Evolutionary conservation across 2,888 invertebrate species (phyloP), one percentile per base, ranked within the genome.

Genomic region (Erpobdella octoculata): DNA sequence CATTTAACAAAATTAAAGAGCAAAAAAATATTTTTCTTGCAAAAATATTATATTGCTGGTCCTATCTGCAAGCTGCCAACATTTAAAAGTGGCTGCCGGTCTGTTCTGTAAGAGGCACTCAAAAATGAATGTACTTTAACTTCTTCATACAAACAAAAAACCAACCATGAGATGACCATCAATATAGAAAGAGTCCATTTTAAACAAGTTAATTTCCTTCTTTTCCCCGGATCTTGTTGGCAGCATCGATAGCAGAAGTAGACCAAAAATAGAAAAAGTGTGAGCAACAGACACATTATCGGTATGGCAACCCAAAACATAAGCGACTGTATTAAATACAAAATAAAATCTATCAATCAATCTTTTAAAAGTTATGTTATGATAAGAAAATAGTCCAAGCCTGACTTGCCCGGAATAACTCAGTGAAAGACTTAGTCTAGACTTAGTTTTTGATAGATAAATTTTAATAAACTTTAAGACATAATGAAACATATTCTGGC

Each of bases 211-310:
- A 93, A 91, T 74, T 92, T 91, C 71, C 92, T 88, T 77, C 92
- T 91, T 84, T 92, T 92, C 41, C 76, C 74, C 6, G 74, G 73
- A 25, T 78, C 76, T 79, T 92, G 88, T 86, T 93, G 93, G 87
- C 94, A 94, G 86, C 95, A 95, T 85, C 94, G 88, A 80, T 93
- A 92, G 84, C 94, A 89, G 82, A 95, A 88, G 86, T 94, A 95
- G 79, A 94, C 89, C 77, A 94, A 88, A 78, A 95, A 87, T 70
- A 93, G 88, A 77, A 93, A 87, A 78, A 95, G 86, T 36, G 94
- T 93, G 74, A 95, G 86, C 79, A 94, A 92, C 80, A 95, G 87
- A 89, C 93, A 89, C 53, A 92, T 90, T 73, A 94, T 92, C n/a
- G 95, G 95, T 76, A 93, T 88, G 53, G 93, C 71, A 28, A 67